Evolutionary conservation across 2,113 vertebrate species (phyloP).

Genomic region (Saiga tatarica): DNA sequence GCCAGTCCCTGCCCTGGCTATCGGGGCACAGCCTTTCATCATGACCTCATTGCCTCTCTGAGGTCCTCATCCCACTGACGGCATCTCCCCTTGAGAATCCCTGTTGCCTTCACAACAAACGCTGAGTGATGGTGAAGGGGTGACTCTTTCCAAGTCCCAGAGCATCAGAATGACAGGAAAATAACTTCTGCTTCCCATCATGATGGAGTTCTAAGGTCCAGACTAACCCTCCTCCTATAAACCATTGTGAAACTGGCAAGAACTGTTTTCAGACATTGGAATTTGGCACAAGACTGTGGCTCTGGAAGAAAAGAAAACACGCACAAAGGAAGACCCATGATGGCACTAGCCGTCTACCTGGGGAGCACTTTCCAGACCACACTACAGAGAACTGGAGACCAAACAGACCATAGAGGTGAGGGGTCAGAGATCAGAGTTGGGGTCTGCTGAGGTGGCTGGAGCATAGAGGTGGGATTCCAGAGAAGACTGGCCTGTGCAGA

Average conservation of each 20-base stretch:
- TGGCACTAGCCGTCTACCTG: not conserved
- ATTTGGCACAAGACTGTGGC: not conserved
- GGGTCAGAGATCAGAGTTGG: not conserved
- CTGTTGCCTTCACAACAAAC: not conserved
- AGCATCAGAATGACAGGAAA: not conserved
- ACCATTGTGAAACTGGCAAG: not conserved
- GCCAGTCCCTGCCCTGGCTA: not conserved
- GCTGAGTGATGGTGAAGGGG: not conserved
- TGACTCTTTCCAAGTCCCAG: not conserved
- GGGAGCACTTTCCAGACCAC: not conserved
- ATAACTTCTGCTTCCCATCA: not conserved
- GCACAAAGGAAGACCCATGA: not conserved
- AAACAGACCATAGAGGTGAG: not conserved
- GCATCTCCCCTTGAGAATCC: not conserved
- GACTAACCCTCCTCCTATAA: not conserved
- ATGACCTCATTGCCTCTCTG: not conserved
- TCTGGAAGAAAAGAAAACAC: not conserved
- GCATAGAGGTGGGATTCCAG: not conserved
- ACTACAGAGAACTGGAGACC: not conserved
- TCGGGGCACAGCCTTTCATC: not conserved
- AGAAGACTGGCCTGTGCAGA: not conserved
- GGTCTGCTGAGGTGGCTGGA: not conserved
- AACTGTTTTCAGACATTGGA: not conserved
- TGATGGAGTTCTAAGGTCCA: not conserved
- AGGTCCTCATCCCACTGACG: not conserved